Evolutionary conservation across 2,888 invertebrate genomes (phyloP), one percentile per base, ranked within the genome.

Genomic region (Pseudococcus longispinus): DNA sequence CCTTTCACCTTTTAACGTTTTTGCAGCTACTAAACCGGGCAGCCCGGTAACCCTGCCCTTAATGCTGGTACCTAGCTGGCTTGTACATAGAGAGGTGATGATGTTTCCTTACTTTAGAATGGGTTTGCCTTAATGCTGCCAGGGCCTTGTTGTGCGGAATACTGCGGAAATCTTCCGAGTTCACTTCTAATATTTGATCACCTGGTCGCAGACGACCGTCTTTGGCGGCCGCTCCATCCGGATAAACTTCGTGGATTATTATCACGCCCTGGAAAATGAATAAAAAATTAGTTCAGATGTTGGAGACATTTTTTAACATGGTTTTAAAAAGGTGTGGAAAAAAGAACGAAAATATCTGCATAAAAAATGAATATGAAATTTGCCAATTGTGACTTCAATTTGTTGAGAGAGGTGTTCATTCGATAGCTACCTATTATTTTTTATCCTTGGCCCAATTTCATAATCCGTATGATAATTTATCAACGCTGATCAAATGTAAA

Each of bases 141-240:
- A 96, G 94, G 74, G 98, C 95, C 90, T 95, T 94, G 88, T 95
- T 95, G 90, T 97, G 94, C 83, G 96, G 95, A 91, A 96, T 95
- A 89, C 95, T 95, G 89, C 95, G 94, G 89, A 93, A 91, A 89
- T 97, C 95, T 87, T 94, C 94, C 65, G 93, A 93, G 90, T 97
- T 97, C 87, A 98, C 95, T 90, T 97, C 97, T 77, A 97, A 91
- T 89, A 99, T 95, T 92, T 98, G 97, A 92, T 99, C 99, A 23
- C 97, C 98, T 0, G 96, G 94, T 91, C 94, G 93, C 70, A 99
- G 92, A 82, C 99, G 93, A 0, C 96, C 96, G 90, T 99, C 99
- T 90, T 95, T 95, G 0, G 95, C 96, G 15, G 97, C 95, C 1
- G 95, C 96, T 0, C 98, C 98, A 89, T 96, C 96, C 11, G 96